phyloP scores from a whole-genome alignment of 2,797 vertebrate species.

The Aphelocoma californica region DNA sequence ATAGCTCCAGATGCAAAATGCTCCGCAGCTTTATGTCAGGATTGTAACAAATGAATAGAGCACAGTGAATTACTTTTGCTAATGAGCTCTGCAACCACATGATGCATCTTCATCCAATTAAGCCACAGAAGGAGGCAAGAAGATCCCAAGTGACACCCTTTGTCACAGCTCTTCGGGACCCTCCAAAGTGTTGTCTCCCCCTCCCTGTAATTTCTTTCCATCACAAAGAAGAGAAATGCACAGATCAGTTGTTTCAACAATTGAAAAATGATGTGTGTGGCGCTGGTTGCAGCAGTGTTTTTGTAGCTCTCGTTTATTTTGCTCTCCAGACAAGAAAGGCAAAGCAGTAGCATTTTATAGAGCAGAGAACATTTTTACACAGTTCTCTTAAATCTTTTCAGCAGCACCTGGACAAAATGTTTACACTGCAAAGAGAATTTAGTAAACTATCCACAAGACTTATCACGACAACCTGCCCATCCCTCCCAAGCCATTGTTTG shows the following conservation, averaged over 20 bases:
- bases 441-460: background rate
- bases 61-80: constrained; percentile 61
- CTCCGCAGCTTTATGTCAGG: constrained; percentile 28
- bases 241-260: constrained; percentile 15
- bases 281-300: constrained; percentile 16
- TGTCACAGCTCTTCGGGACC: constrained; percentile 1
- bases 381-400: constrained; percentile 52
- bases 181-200: background rate
- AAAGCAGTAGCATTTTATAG: constrained; percentile 59
- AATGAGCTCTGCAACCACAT: constrained; percentile 48
- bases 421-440: constrained; percentile 35
- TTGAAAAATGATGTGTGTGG: constrained; percentile 25
- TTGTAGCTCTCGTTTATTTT: constrained; percentile 51
- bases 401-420: constrained; percentile 41
- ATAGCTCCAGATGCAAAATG: constrained; percentile 22
- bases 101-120: constrained; percentile 52
- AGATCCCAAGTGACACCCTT: constrained; percentile 13
- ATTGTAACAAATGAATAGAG: constrained; percentile 48
- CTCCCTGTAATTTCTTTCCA: background rate
- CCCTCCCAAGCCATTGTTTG: background rate
- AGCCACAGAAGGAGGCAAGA: background rate
- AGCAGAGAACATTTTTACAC: constrained; percentile 47
- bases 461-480: background rate
- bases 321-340: constrained; percentile 41
- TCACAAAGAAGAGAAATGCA: background rate